Conservation (phyloP, 2,888 invertebrate genomes). For the Gymnoscelis rufifasciata region DNA sequence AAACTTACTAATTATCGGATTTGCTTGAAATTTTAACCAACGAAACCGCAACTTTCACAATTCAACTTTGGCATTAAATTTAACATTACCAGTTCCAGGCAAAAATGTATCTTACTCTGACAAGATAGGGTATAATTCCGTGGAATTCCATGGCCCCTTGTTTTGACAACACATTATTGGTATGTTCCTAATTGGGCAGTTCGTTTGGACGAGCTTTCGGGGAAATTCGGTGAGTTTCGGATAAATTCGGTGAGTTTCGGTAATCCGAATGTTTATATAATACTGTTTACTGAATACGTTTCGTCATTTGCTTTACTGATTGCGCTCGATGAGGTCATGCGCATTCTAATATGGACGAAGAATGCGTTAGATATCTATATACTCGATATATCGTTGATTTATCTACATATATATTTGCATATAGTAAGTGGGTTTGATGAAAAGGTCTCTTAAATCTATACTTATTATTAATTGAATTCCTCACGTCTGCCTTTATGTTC, state of each 20-base stretch:
- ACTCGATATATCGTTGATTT: too few species aligned
- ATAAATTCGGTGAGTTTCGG: constrained; percentile 40
- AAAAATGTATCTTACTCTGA: constrained; percentile 38
- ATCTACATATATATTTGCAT: too few species aligned
- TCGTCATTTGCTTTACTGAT: constrained; percentile 69
- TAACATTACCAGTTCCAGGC: constrained; percentile 26
- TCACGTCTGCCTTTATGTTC: too few species aligned
- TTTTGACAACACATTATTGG: constrained; percentile 77
- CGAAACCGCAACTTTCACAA: constrained; percentile 63
- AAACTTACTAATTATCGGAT: constrained; percentile 63
- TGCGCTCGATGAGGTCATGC: constrained; percentile 54
- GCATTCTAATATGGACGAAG: constrained; percentile 46
- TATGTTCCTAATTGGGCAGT: constrained; percentile 65
- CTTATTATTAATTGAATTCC: too few species aligned
- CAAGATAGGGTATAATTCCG: constrained; percentile 32
- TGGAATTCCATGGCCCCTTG: constrained; percentile 48
- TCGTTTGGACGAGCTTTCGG: constrained; percentile 39
- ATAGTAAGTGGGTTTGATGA: too few species aligned
- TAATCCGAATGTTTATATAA: constrained; percentile 51
- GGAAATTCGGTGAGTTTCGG: constrained; percentile 41
- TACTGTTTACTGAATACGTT: constrained; percentile 69
- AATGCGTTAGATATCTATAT: not conserved
- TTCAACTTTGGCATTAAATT: constrained; percentile 71
- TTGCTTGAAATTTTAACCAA: constrained; percentile 59
- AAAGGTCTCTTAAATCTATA: too few species aligned